Evolutionary conservation across 2,113 vertebrate genomes (phyloP).

Genomic region (Myrmophylax atrothorax): DNA sequence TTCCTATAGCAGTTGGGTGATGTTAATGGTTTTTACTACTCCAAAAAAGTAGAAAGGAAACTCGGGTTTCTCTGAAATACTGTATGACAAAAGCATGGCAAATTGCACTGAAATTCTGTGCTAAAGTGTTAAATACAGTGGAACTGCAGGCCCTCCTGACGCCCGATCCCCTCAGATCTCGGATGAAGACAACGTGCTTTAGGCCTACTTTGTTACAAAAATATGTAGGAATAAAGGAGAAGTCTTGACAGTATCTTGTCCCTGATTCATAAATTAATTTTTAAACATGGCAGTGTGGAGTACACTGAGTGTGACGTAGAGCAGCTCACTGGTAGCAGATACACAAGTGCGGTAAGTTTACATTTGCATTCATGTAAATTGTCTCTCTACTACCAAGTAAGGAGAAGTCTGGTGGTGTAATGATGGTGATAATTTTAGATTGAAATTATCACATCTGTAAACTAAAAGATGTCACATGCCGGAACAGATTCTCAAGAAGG

Average conservation of each 20-base stretch:
- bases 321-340: not conserved
- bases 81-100: not conserved
- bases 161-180: too few species aligned
- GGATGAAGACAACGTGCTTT: not conserved
- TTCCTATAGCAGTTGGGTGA: not conserved
- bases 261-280: not conserved
- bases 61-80: not conserved
- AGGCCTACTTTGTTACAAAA: not conserved
- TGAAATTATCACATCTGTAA: not conserved
- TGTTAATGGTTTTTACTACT: not conserved
- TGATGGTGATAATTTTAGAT: not conserved
- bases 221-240: not conserved
- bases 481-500: not conserved
- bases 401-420: not conserved
- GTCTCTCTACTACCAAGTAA: not conserved
- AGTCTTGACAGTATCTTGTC: not conserved
- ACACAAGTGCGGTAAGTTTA: not conserved
- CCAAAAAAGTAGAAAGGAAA: not conserved
- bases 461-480: not conserved
- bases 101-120: not conserved
- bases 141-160: not conserved
- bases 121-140: not conserved
- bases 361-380: not conserved
- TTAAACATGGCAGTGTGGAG: not conserved
- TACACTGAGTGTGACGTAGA: fast-evolving